phyloP scores from a whole-genome alignment of 2,113 vertebrate genomes.

The Microcebus jonahi region DNA sequence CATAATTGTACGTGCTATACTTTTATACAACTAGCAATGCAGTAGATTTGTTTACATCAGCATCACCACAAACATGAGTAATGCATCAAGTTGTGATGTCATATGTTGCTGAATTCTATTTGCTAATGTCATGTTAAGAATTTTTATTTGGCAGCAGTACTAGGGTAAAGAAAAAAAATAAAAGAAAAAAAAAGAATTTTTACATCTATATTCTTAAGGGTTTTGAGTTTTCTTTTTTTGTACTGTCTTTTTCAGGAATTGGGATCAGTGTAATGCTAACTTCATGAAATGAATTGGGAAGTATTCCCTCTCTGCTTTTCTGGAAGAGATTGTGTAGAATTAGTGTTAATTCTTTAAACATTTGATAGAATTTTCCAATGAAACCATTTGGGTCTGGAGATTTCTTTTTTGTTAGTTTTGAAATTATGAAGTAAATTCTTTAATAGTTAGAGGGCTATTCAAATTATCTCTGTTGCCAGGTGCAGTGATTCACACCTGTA shows the following conservation, averaged over 20 bases:
- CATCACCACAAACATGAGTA: too few relatives aligned
- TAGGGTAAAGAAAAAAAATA: too few relatives aligned
- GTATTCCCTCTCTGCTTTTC: neutral
- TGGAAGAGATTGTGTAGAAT: neutral
- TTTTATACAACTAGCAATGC: too few relatives aligned
- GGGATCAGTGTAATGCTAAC: neutral
- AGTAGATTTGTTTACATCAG: too few relatives aligned
- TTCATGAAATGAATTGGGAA: neutral
- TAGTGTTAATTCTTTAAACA: neutral
- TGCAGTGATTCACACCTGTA: too few relatives aligned
- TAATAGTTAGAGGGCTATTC: neutral
- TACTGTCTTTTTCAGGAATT: neutral
- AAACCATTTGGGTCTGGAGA: neutral
- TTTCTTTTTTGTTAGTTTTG: neutral
- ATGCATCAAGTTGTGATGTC: too few relatives aligned
- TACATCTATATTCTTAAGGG: neutral
- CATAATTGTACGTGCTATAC: too few relatives aligned
- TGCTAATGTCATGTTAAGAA: neutral
- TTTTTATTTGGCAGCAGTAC: neutral
- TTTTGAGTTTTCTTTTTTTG: neutral
- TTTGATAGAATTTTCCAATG: neutral
- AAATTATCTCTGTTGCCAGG: neutral
- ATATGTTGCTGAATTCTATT: neutral
- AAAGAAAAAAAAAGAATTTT: neutral
- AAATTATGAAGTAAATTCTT: neutral